These are phyloP conservation scores for Isoperla grammatica DNA, from an alignment of 2,888 invertebrate genomes.

Conservation along the genomic window DNA sequence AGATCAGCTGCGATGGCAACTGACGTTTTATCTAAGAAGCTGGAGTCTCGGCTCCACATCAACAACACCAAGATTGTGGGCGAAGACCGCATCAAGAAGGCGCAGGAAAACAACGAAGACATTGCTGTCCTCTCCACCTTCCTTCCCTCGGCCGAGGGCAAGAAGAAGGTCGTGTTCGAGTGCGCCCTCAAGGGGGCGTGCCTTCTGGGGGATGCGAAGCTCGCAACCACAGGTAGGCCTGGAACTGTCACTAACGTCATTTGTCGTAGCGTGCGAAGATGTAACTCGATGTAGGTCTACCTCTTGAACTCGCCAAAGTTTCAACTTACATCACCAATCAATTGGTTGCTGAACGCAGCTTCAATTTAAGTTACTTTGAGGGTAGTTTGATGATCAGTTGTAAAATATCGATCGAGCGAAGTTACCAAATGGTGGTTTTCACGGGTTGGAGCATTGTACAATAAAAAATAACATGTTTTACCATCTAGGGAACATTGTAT, in stretches of 20 bases:
- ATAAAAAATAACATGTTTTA: no score
- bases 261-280: no score
- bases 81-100: slow-evolving; percentile 72
- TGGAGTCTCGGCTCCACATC: slow-evolving; percentile 60
- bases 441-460: no score
- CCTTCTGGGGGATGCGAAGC: slow-evolving; percentile 67
- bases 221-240: slow-evolving; percentile 68
- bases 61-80: slow-evolving; percentile 74
- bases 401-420: no score
- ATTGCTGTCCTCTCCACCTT: slow-evolving; percentile 83
- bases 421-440: no score
- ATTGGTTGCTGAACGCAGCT: no score
- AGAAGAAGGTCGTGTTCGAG: slow-evolving; percentile 60
- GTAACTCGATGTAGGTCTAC: no score
- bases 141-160: slow-evolving; percentile 60
- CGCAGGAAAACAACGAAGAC: slow-evolving; percentile 80
- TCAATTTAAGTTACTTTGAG: no score
- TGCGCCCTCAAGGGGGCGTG: slow-evolving; percentile 73
- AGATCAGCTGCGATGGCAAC: slow-evolving; percentile 55
- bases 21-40: slow-evolving; percentile 72
- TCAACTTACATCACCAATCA: no score
- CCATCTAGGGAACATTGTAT: no score
- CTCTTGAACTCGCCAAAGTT: no score
- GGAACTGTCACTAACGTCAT: background rate
- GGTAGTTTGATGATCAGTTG: no score